Evolutionary conservation across 2,888 invertebrate species (phyloP), one percentile per base, ranked within the genome.

Genomic region (Chrysomela aeneicollis): DNA sequence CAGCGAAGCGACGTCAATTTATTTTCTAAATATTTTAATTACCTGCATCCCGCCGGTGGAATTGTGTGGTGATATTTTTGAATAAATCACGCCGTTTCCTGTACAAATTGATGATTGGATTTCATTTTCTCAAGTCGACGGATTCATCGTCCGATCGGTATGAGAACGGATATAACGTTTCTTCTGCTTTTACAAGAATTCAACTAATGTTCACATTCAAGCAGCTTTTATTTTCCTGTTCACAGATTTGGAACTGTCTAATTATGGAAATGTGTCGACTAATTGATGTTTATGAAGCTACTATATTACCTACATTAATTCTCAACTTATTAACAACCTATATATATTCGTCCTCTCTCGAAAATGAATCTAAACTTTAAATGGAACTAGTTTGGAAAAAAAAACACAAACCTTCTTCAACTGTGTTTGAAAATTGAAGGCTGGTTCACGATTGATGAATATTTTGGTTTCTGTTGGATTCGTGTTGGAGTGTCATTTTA

Each of bases 71-170:
- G 58, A 65, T 65, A 47, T 15, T 18, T 26, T 52, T 35, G 53
- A 26, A 65, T 65, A 65, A 59, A 65, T 65, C 65, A 65, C 65
- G 32, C 26, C 51, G 46, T 58, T 60, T 65, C 60, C 58, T 61
- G 57, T 57, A 26, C 54, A 55, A 55, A 55, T 42, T 55, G 42
- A 42, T 46, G 42, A 46, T 18, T 46, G 57, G 37, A 32, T 57
- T 46, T 49, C 4, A 22, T 49, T 49, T 49, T 46, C 12, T 26
- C 57, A 12, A 46, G 5, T 26, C 6, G 18, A 12, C 18, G 47
- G 47, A 57, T 57, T 47, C 46, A 57, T 30, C 10, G 18, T 10
- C 17, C 26, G 22, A 17, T 17, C 46, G 22, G 26, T 22, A 22
- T 57, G 46, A 17, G 26, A 57, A 17, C 57, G 30, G 57, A 57